phyloP scores from a whole-genome alignment of 2,113 vertebrate genomes.

The Pungitius pungitius region DNA sequence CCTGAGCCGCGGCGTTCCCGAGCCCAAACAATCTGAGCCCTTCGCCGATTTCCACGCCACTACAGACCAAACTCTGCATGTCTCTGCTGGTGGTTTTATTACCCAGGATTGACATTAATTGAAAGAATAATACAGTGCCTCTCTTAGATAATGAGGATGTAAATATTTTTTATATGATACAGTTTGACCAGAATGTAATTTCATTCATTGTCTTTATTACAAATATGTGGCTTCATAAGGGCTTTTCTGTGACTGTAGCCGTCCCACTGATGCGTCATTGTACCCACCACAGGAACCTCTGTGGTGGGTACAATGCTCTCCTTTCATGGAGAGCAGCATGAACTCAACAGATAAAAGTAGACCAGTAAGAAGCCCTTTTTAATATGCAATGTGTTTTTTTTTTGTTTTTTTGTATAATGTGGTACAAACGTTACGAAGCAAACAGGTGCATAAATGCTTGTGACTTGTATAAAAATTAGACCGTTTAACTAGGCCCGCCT shows the following conservation, averaged over 20 bases:
- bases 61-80: not conserved
- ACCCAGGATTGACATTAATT: not conserved
- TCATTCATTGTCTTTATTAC: constrained; percentile 9
- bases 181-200: constrained; percentile 20
- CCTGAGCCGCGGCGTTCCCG: not conserved
- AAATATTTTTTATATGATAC: constrained; percentile 47
- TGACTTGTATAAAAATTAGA: constrained; percentile 7
- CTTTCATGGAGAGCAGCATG: constrained; percentile 28
- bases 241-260: not conserved
- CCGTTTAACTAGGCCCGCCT: constrained; percentile 17
- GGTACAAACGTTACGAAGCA: constrained; percentile 29
- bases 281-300: too few species aligned
- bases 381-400: constrained; percentile 6
- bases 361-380: not conserved
- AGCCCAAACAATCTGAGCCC: constrained; percentile 32
- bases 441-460: constrained; percentile 26
- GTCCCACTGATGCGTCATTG: constrained; percentile 1
- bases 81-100: constrained; percentile 11
- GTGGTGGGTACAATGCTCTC: constrained; percentile 46
- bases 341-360: constrained; percentile 7
- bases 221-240: not conserved
- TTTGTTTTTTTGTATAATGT: constrained; percentile 9
- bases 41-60: constrained; percentile 1
- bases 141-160: constrained; percentile 40
- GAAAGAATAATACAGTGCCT: not conserved